phyloP scores from a whole-genome alignment of 2,888 invertebrate genomes.

The Tenthredo scrophulariae region DNA sequence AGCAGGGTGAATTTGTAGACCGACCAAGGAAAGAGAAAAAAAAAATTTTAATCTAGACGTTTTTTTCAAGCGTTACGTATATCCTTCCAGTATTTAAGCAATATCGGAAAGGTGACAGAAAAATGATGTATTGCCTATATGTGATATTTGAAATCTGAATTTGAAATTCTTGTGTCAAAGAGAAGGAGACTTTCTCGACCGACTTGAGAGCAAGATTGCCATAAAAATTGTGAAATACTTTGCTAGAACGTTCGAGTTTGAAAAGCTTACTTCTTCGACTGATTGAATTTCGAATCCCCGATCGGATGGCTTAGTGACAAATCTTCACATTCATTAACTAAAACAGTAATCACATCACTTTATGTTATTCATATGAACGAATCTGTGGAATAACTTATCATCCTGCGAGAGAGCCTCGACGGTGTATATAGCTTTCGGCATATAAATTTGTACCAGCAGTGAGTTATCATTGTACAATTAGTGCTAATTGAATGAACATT shows the following conservation, averaged over 20 bases:
- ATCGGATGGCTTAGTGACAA: not conserved
- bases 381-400: not conserved
- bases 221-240: conserved; percentile 7
- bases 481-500: conserved; percentile 36
- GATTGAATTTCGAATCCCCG: not conserved
- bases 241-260: not conserved
- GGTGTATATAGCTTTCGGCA: not conserved
- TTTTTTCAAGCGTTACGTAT: not conserved
- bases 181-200: conserved; percentile 1
- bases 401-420: not conserved
- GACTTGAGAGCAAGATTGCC: conserved; percentile 26
- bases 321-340: not conserved
- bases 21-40: not conserved
- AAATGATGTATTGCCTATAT: not conserved
- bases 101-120: not conserved
- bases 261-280: not conserved
- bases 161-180: not conserved
- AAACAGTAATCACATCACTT: not conserved
- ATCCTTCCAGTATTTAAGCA: not conserved
- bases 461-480: conserved; percentile 43
- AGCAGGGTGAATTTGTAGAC: not conserved
- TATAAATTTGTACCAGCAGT: conserved; percentile 8
- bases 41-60: not conserved
- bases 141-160: not conserved
- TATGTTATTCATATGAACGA: not conserved